These are phyloP conservation scores for Pristionchus mayeri DNA, from an alignment of 2,888 invertebrate species.

Conservation along the genomic window DNA sequence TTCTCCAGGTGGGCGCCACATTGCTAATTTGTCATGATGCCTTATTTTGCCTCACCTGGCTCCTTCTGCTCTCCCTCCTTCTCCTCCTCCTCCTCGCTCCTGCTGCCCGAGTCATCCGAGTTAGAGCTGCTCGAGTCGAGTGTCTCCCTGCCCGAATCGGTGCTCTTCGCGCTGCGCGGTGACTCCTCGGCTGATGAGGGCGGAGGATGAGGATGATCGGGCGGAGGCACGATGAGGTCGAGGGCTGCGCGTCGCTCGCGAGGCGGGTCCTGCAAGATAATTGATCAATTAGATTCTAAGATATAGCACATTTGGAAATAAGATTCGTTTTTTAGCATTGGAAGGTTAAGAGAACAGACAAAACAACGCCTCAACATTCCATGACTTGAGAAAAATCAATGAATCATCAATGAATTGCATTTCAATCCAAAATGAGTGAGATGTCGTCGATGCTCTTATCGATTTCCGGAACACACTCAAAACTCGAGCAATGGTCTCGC, in stretches of 20 bases:
- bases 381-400: no score
- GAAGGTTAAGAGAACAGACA: no score
- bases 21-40: no score
- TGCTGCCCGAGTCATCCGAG: neutral
- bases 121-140: neutral
- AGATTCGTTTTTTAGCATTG: no score
- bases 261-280: no score
- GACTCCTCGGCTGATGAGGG: slow-evolving; percentile 9
- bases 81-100: slow-evolving; percentile 19
- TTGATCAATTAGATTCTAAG: no score
- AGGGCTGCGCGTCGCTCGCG: neutral
- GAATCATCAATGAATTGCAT: neutral
- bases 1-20: no score
- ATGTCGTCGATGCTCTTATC: neutral
- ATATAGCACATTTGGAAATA: no score
- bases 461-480: no score
- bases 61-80: neutral
- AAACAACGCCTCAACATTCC: no score
- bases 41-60: neutral
- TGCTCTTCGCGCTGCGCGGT: slow-evolving; percentile 47
- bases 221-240: slow-evolving; percentile 2
- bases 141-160: slow-evolving; percentile 46
- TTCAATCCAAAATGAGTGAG: neutral
- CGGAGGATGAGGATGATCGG: neutral
- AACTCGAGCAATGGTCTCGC: no score